These are phyloP conservation scores for Marcusenius ussheri DNA, from an alignment of 2,113 vertebrate species.

Conservation along the genomic window DNA sequence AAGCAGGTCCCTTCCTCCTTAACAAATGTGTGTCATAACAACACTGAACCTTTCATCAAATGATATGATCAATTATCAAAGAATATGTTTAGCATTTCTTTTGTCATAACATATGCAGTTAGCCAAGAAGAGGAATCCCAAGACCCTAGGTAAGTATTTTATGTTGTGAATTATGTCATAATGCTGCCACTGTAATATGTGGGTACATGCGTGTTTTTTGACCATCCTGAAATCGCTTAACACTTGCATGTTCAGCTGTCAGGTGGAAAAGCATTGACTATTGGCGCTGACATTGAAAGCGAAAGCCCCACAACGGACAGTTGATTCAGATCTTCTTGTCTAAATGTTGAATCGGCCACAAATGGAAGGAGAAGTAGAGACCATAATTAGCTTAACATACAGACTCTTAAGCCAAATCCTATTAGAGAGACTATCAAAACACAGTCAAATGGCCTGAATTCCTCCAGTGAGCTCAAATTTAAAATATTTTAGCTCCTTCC, in stretches of 20 bases:
- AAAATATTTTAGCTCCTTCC: slow-evolving; percentile 19
- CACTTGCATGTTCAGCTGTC: background rate
- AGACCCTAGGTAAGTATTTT: background rate
- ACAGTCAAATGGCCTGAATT: slow-evolving; percentile 20
- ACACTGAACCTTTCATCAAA: background rate
- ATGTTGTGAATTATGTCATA: background rate
- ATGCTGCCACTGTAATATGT: background rate
- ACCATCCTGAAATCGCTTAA: slow-evolving; percentile 10
- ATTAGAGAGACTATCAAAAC: slow-evolving; percentile 30
- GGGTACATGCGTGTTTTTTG: background rate
- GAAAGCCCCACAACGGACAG: background rate
- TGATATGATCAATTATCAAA: background rate
- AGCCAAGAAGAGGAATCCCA: background rate
- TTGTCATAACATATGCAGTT: background rate
- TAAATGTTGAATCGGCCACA: slow-evolving; percentile 16
- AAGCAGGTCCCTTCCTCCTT: background rate
- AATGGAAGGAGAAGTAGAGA: slow-evolving; percentile 17
- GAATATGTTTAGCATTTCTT: background rate
- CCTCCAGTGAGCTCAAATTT: slow-evolving; percentile 25
- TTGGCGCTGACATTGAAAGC: background rate
- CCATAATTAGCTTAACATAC: slow-evolving; percentile 31
- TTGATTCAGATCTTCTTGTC: slow-evolving; percentile 17
- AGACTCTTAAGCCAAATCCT: slow-evolving; percentile 17
- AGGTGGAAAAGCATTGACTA: background rate
- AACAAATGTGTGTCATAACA: background rate